Conservation (phyloP, 1,140 invertebrate species). For the Anastrepha obliqua region DNA sequence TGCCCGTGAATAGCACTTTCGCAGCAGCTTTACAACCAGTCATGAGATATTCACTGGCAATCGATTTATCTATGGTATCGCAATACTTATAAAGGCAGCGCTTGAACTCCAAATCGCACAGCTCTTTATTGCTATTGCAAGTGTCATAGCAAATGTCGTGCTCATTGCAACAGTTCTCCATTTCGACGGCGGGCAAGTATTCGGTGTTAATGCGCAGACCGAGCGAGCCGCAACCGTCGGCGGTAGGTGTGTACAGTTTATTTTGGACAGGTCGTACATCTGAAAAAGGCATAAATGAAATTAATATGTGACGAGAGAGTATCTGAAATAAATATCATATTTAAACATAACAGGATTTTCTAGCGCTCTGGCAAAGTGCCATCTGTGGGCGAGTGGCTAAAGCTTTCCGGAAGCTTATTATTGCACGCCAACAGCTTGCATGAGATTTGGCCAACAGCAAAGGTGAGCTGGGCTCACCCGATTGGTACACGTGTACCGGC, state of each 20-base stretch:
- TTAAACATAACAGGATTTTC: not conserved
- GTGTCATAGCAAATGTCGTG: conserved; percentile 95
- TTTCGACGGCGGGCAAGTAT: conserved; percentile 84
- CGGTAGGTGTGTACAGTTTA: conserved; percentile 82
- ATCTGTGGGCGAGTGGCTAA: not conserved
- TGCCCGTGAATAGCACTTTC: conserved; percentile 88
- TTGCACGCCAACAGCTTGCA: not conserved
- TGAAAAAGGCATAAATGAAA: conserved; percentile 73
- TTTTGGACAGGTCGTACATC: conserved; percentile 81
- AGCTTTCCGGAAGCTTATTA: not conserved
- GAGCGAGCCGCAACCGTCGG: conserved; percentile 89
- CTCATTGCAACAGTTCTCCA: conserved; percentile 88
- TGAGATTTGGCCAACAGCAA: not conserved
- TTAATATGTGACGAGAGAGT: not conserved
- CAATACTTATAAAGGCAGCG: conserved; percentile 89
- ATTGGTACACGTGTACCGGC: conserved; percentile 39
- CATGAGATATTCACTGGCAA: conserved; percentile 79
- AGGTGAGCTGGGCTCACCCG: not conserved
- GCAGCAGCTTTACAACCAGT: conserved; percentile 88
- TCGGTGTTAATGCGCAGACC: conserved; percentile 83
- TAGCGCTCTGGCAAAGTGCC: not conserved
- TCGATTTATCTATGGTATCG: conserved; percentile 79
- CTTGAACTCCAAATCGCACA: conserved; percentile 91
- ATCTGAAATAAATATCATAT: not conserved
- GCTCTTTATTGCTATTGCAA: conserved; percentile 88